These are phyloP conservation scores for Lathronympha strigana DNA, from an alignment of 2,888 invertebrate species.

Conservation along the genomic window DNA sequence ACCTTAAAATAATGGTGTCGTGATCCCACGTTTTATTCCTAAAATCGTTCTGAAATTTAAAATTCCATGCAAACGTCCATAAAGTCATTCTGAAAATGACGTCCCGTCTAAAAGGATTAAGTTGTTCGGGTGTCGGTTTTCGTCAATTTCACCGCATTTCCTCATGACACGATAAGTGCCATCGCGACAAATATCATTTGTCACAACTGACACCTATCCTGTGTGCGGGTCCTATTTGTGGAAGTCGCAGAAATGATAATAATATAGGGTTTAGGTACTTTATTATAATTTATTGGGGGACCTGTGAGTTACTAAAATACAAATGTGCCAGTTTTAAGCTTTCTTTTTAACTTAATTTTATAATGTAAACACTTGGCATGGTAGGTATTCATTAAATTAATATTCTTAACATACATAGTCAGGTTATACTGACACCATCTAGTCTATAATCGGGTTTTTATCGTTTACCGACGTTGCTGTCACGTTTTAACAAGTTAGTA, in stretches of 20 bases:
- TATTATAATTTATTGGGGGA: background rate
- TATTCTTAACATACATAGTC: too few relatives aligned
- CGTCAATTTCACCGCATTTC: slow-evolving; percentile 11
- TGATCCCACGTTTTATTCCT: too few relatives aligned
- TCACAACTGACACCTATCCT: slow-evolving; percentile 27
- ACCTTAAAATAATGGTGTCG: too few relatives aligned
- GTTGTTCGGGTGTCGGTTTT: background rate
- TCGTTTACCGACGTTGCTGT: too few relatives aligned
- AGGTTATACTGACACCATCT: too few relatives aligned
- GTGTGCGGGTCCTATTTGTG: background rate
- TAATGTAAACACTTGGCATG: too few relatives aligned
- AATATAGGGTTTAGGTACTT: background rate
- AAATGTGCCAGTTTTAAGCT: too few relatives aligned
- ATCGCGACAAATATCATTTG: slow-evolving; percentile 22
- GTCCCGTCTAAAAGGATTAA: slow-evolving; percentile 10
- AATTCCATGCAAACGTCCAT: background rate
- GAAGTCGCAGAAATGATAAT: background rate
- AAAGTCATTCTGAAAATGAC: background rate
- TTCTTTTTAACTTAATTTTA: too few relatives aligned
- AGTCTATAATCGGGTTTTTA: too few relatives aligned
- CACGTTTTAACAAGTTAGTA: too few relatives aligned
- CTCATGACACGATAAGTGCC: slow-evolving; percentile 9
- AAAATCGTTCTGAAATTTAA: too few relatives aligned
- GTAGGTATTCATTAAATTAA: too few relatives aligned
- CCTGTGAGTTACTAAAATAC: background rate